Evolutionary conservation across 2,888 invertebrate species (phyloP), one percentile per base, ranked within the genome.

Genomic region (Spilosoma lubricipeda): DNA sequence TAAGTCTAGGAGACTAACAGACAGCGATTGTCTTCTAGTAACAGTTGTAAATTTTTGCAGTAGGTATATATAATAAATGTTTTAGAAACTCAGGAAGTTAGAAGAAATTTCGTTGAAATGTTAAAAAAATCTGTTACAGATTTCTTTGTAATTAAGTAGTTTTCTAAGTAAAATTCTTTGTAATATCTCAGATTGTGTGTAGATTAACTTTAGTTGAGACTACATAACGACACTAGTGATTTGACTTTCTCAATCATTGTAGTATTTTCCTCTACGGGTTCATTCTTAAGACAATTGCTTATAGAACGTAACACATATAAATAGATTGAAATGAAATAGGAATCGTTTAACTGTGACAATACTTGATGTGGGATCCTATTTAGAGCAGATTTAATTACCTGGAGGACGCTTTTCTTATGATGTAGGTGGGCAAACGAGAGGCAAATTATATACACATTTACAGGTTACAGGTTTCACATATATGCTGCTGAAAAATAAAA

Each of bases 101-200:
- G 23, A 70, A 70, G 45, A 18, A 64, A 5, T 4, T 20, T 18
- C 63, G 45, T 64, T 42, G 39, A 63, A 63, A 64, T 64, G 30
- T 64, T 42, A 42, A 18, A 33, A 23, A 23, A 63, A 27, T 63
- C 64, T 45, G 64, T 64, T 48, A 64, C 23, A 18, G 33, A 70
- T 30, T 45, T 27, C n/a, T 42, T 70, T 42, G 70, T 63, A 63
- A 70, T 70, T 70, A 42, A n/a, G n/a, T n/a, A n/a, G n/a, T n/a
- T n/a, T n/a, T n/a, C n/a, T 63, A 27, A 42, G 70, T 70, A 63
- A 64, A 70, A 3, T 33, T 33, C 33, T 33, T 33, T 33, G 33
- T 3, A 33, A 70, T 64, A 70, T 59, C 64, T 33, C 45, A 20
- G 64, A 64, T 64, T 48, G 30, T 33, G 64, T 70, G 23, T 18